Evolutionary conservation across 2,113 vertebrate species (phyloP).

Genomic region (Tyrannus savana): DNA sequence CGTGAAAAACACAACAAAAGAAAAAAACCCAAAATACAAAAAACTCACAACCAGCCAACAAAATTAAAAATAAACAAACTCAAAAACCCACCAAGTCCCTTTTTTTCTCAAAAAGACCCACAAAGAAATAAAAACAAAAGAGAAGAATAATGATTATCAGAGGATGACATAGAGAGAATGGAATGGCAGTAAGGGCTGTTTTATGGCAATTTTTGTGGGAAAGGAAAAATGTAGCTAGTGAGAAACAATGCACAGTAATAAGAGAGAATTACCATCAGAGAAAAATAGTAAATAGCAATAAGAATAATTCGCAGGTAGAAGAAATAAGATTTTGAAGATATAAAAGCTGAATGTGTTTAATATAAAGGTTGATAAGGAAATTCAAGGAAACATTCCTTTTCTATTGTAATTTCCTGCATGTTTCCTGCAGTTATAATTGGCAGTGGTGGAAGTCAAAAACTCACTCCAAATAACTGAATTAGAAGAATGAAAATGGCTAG

Average conservation of each 20-base stretch:
- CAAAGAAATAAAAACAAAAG: neutral
- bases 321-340: neutral
- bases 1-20: neutral
- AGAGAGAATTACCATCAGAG: neutral
- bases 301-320: neutral
- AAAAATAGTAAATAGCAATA: neutral
- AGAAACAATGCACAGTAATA: neutral
- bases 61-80: neutral
- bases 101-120: too few relatives aligned
- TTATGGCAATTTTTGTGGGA: neutral
- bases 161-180: neutral
- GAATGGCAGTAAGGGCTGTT: neutral
- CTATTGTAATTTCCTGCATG: neutral
- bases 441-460: neutral
- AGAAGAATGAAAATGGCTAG: neutral
- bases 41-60: neutral
- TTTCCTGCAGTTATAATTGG: neutral
- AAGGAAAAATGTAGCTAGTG: neutral
- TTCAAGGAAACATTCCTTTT: neutral
- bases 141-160: neutral
- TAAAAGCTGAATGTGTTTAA: neutral
- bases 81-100: neutral
- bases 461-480: neutral
- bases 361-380: neutral
- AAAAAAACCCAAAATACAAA: too few relatives aligned